phyloP scores from a whole-genome alignment of 2,113 vertebrate genomes.

The Manacus vitellinus region DNA sequence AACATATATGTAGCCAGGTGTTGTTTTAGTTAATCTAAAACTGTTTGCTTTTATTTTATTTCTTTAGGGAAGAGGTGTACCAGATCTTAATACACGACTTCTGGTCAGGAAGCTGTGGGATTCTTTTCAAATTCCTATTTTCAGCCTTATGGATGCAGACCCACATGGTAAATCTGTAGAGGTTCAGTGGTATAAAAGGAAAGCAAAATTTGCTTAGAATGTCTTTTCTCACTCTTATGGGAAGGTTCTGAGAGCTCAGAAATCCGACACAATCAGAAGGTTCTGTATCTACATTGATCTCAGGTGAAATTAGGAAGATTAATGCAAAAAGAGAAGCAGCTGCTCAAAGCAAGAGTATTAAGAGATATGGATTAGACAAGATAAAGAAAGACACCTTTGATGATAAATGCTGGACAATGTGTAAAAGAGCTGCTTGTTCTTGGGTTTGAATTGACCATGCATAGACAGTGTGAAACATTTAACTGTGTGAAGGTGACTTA shows the following conservation, averaged over 20 bases:
- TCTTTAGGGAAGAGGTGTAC: conserved; percentile 91
- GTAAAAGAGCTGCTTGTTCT: neutral
- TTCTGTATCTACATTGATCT: neutral
- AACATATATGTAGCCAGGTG: neutral
- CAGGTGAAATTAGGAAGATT: neutral
- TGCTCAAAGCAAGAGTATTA: neutral
- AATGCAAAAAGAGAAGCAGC: neutral
- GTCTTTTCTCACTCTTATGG: neutral
- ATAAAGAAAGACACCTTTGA: neutral
- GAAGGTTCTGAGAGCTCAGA: neutral
- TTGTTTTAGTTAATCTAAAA: neutral
- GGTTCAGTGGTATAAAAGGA: neutral
- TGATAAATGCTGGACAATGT: neutral
- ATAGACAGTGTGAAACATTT: neutral
- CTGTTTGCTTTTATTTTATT: neutral
- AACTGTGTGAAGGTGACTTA: neutral
- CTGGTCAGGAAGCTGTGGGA: conserved; percentile 94
- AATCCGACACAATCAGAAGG: neutral
- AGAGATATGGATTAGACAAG: neutral
- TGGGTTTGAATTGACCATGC: neutral
- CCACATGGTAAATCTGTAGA: conserved; percentile 84
- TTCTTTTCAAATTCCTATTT: conserved; percentile 83
- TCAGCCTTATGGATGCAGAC: conserved; percentile 92
- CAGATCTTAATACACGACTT: conserved; percentile 93
- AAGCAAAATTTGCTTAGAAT: neutral